These are phyloP conservation scores for Augiades crinisus DNA, from an alignment of 2,888 invertebrate species.

Conservation along the genomic window DNA sequence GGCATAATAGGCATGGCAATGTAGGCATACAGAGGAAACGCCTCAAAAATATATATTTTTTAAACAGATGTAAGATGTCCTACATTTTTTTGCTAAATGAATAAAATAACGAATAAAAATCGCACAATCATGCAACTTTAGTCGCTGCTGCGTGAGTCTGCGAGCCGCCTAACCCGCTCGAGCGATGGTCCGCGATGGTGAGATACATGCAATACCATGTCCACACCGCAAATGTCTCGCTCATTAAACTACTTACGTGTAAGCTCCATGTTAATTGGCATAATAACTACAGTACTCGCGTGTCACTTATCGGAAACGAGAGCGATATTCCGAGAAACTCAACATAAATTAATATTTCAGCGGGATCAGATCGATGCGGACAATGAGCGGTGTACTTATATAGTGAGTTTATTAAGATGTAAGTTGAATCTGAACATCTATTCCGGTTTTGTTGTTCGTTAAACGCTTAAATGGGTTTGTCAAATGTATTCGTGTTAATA, in stretches of 20 bases:
- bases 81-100: too few relatives aligned
- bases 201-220: conserved; percentile 19
- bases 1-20: too few relatives aligned
- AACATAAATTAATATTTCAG: conserved; percentile 37
- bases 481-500: too few relatives aligned
- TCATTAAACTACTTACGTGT: conserved; percentile 30
- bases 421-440: background rate
- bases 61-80: too few relatives aligned
- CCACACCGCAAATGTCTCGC: conserved; percentile 18
- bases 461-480: too few relatives aligned
- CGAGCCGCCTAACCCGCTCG: background rate
- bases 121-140: background rate
- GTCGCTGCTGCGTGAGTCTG: conserved; percentile 6
- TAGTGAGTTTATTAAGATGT: conserved; percentile 25
- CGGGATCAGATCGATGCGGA: conserved; percentile 34
- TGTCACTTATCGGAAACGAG: conserved; percentile 34
- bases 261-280: conserved; percentile 35
- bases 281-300: conserved; percentile 37
- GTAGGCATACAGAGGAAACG: too few relatives aligned
- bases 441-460: background rate
- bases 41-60: too few relatives aligned
- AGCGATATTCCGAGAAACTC: conserved; percentile 35
- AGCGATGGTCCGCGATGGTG: too few relatives aligned
- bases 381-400: conserved; percentile 5
- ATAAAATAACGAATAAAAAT: too few relatives aligned